Evolutionary conservation across 2,113 vertebrate genomes (phyloP), one percentile per base, ranked within the genome.

Genomic region (Eurystomus gularis): DNA sequence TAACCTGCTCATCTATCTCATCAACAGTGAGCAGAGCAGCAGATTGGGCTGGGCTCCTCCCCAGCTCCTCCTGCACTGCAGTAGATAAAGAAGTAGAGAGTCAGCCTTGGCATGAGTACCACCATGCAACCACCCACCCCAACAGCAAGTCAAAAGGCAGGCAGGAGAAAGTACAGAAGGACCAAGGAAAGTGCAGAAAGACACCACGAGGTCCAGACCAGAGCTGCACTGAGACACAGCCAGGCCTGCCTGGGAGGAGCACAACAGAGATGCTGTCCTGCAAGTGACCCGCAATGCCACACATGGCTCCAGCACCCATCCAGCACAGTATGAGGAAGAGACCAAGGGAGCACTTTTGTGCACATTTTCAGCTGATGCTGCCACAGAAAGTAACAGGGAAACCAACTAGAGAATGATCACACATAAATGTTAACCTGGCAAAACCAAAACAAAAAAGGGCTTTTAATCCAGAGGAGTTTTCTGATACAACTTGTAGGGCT

Each of bases 191-290:
- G 28, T 42, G 37, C 7, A 24, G 35, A 54, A 75, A 61, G 37
- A 37, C 0, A 2, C 48, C 58, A 64, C 0, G 0, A 60, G 8
- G 15, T 46, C 54, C 0, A 0, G 39, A 49, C 7, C 20, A 48
- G 62, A 48, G 46, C 29, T 7, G 6, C 62, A 48, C 7, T 2
- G 5, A 70, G 23, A 25, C 16, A 54, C 0, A 0, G 10, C 5
- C 51, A 44, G 26, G n/a, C 11, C 23, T 42, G 42, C 0, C 0
- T 9, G 57, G 31, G 15, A 78, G 35, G 28, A 64, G 15, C 2
- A 3, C 26, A 31, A 9, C 7, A 60, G 23, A 42, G 52, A 55
- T 23, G n/a, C 61, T 19, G 21, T 14, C 65, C 46, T 26, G 12
- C 54, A 55, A 44, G 24, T 23, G 24, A 73, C 31, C 26, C 3